Conservation (phyloP, 2,113 vertebrate species). For the Mystacornis crossleyi region DNA sequence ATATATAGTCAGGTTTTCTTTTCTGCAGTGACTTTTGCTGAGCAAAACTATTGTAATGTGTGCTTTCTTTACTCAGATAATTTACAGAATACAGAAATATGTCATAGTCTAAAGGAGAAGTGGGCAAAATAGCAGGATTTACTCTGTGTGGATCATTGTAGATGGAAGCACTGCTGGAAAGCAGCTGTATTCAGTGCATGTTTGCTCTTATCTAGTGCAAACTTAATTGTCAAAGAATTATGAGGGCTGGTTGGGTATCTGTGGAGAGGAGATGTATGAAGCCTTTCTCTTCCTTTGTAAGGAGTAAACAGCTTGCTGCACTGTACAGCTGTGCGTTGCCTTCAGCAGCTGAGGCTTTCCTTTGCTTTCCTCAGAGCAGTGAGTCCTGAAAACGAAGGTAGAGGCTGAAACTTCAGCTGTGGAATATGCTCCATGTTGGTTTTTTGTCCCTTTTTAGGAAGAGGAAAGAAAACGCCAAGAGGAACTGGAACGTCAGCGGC, state of each 20-base stretch:
- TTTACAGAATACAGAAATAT: conserved; percentile 23
- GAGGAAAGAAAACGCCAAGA: conserved; percentile 93
- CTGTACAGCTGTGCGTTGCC: background rate
- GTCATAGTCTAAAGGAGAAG: background rate
- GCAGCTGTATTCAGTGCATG: background rate
- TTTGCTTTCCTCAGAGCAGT: background rate
- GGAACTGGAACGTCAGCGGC: conserved; percentile 92
- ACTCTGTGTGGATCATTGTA: background rate
- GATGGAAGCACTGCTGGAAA: background rate
- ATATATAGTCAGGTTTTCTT: conserved; percentile 14
- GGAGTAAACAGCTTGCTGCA: background rate
- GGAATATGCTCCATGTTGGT: background rate
- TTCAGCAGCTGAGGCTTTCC: background rate
- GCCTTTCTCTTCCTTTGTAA: background rate
- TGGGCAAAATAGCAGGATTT: background rate
- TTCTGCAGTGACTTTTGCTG: conserved; percentile 38
- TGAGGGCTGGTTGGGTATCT: background rate
- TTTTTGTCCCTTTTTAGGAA: conserved; percentile 75
- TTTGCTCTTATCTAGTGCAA: background rate
- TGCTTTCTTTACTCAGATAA: background rate
- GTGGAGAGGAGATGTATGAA: background rate
- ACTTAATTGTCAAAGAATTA: background rate
- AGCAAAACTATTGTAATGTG: background rate
- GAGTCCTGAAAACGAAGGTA: background rate
- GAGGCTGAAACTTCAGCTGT: background rate